Evolutionary conservation across 2,113 vertebrate genomes (phyloP).

Genomic region (Gobiocypris rarus): DNA sequence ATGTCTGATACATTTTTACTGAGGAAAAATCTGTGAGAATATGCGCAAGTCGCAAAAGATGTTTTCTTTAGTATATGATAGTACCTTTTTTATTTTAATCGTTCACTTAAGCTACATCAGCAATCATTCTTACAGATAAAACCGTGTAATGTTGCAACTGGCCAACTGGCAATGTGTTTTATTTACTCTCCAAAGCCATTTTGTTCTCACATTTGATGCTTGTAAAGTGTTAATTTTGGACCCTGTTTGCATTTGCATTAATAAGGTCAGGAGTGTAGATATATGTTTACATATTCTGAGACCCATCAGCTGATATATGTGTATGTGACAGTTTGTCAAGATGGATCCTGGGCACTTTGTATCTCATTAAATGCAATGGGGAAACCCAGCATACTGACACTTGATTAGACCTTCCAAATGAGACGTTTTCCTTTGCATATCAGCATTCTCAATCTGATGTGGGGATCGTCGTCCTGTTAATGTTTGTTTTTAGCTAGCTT

Average conservation of each 20-base stretch:
- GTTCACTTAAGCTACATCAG: not conserved
- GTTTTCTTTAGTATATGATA: not conserved
- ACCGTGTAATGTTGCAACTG: not conserved
- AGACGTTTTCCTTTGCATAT: slow-evolving; percentile 36
- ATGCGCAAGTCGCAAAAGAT: not conserved
- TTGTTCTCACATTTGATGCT: not conserved
- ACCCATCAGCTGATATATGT: slow-evolving; percentile 21
- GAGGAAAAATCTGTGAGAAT: not conserved
- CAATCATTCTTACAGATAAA: not conserved
- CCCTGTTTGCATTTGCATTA: slow-evolving; percentile 21
- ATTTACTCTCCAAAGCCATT: not conserved
- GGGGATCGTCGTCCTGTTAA: slow-evolving; percentile 64
- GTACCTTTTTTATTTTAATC: slow-evolving; percentile 3
- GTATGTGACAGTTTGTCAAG: slow-evolving; percentile 34
- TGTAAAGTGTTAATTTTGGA: slow-evolving; percentile 36
- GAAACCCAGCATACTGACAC: slow-evolving; percentile 38
- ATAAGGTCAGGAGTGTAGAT: not conserved
- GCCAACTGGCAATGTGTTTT: not conserved
- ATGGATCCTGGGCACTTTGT: slow-evolving; percentile 28
- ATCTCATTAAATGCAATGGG: slow-evolving; percentile 41
- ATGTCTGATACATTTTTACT: too few species aligned
- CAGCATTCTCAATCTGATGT: slow-evolving; percentile 32
- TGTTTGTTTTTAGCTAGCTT: slow-evolving; percentile 79
- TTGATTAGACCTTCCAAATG: slow-evolving; percentile 37
- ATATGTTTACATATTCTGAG: not conserved